Base-by-base conservation (phyloP, 1,140 invertebrate genomes). In the Drosophila malerkotliana region DNA sequence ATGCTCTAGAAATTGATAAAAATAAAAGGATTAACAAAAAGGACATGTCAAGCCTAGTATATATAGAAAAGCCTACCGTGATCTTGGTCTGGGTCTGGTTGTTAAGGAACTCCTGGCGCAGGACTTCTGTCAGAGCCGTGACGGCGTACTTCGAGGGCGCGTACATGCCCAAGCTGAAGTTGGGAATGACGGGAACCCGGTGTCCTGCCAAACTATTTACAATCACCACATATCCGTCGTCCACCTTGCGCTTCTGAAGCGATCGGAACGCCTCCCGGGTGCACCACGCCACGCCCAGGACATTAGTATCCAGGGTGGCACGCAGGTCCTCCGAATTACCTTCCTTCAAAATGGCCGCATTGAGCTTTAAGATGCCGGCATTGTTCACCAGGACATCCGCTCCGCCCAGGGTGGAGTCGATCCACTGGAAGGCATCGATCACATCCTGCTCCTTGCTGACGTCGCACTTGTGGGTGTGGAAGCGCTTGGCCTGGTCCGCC, bases 221-320 rank as follows among this genome's bases (percentile, higher is more conserved):
- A 51, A 96, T 94, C 30, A 97, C 92, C 30, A 97, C 93, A 63
- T 96, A 95, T 0, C 96, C 96, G 60, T 95, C 93, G 69, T 94
- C 92, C 10, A 95, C 92, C 1, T 93, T 92, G n/a, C 94, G 92
- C 48, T 94, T 93, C 57, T 91, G 93, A 95, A 97, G 96, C 0
- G 94, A 94, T n/a, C 93, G 93, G 12, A 96, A 91, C 0, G 94
- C 93, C 72, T 95, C 94, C 37, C 94, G 92, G 0, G 95, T 94
- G 59, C 95, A 28, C 26, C 26, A 28, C 5, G 26, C 6, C 26
- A 28, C 26, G 26, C 26, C 26, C 26, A 28, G 26, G 26, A 26
- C 26, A 26, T 26, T 4, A 0, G 26, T 26, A 5, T 26, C 26
- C 26, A 26, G 26, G 6, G 6, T 26, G 26, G 26, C 26, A 6